These are phyloP conservation scores for Ophiodon elongatus DNA, from an alignment of 2,113 vertebrate species.

Conservation along the genomic window DNA sequence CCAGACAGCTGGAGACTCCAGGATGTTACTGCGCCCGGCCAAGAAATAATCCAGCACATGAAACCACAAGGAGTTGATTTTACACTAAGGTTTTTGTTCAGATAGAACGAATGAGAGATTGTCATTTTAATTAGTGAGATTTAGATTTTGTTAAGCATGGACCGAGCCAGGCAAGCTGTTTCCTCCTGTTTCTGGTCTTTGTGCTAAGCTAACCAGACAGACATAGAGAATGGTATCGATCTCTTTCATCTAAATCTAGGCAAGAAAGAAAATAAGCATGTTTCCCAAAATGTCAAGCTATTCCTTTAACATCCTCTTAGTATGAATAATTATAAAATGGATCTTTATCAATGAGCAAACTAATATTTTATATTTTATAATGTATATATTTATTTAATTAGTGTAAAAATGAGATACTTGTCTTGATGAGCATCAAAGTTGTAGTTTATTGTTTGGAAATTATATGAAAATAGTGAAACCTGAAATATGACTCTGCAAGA, in stretches of 20 bases:
- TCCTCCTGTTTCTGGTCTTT: background rate
- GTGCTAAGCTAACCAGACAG: background rate
- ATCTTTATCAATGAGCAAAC: background rate
- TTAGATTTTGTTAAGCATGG: background rate
- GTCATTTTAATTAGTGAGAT: background rate
- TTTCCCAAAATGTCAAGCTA: background rate
- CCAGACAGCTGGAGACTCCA: background rate
- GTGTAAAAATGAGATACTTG: background rate
- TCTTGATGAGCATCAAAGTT: background rate
- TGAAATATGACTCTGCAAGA: background rate
- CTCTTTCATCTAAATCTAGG: background rate
- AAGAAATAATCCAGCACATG: background rate
- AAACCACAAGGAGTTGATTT: background rate
- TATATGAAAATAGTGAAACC: background rate
- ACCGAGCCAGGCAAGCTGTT: background rate
- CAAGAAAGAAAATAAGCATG: background rate
- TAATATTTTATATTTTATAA: background rate
- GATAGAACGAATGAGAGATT: background rate
- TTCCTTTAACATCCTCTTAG: background rate
- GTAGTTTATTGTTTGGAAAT: slow-evolving; percentile 1
- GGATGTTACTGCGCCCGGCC: background rate
- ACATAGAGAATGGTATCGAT: too few relatives aligned
- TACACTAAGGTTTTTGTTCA: background rate
- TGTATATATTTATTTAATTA: slow-evolving; percentile 1
- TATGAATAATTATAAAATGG: background rate